Percentiles rank a stretch among this genome's conserved stretches.
These are phyloP conservation scores for Temnothorax rugatulus DNA, from an alignment of 2,888 invertebrate species.

Conservation along the genomic window DNA sequence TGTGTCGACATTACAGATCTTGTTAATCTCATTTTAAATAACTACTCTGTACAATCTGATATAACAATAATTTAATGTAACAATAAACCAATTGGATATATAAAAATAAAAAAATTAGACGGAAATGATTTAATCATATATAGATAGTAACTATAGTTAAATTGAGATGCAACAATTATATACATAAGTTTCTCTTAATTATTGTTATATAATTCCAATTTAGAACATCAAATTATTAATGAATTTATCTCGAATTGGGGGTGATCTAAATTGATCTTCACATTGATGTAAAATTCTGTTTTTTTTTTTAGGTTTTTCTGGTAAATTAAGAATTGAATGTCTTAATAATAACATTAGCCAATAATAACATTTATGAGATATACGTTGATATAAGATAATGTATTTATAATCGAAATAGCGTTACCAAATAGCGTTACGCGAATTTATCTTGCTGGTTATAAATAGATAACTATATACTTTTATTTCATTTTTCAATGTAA, in stretches of 20 bases:
- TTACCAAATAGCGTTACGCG: background rate
- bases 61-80: background rate
- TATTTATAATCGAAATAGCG: background rate
- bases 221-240: background rate
- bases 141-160: too few species aligned
- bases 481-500: background rate
- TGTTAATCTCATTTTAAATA: background rate
- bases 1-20: slow-evolving; percentile 56
- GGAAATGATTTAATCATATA: too few species aligned
- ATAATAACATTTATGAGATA: background rate
- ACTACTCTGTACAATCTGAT: background rate
- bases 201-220: background rate
- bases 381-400: background rate
- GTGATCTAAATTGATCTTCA: background rate
- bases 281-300: background rate
- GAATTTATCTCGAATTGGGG: background rate
- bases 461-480: background rate
- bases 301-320: background rate
- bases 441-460: background rate
- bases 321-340: background rate
- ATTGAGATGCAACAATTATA: too few species aligned
- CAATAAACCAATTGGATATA: too few species aligned
- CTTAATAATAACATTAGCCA: background rate
- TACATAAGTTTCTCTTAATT: too few species aligned
- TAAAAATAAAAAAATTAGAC: too few species aligned